Base-by-base conservation (phyloP, 2,888 invertebrate genomes). In the Yponomeuta plumbellus region DNA sequence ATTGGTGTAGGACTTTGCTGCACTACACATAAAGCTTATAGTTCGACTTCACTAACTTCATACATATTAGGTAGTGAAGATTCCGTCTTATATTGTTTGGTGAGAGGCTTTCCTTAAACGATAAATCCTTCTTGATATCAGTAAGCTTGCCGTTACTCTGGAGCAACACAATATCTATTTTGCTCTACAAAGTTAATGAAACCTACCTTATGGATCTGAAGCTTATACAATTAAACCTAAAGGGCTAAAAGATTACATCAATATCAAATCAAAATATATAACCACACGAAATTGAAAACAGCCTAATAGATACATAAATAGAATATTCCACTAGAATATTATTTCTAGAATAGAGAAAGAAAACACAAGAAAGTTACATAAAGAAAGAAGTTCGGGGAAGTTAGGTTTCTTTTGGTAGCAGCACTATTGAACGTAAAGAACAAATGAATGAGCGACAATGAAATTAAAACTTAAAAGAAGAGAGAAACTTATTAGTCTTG, bases 391-490 rank as follows among this genome's bases (percentile, higher is more conserved):
- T 52, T 52, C 44, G 17, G 13, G 3, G 0, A 44, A 11, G 44
- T 44, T 13, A 44, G 13, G 44, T 44, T 44, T 6, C 44, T 44
- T 2, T 8, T 13, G 13, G 13, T 8, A 52, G 17, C 44, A 52
- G 4, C 44, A 52, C 44, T 13, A 52, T 5, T 34, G 44, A 17
- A 59, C 21, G 13, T 21, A 59, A 59, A 59, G 11, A 22, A 59
- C 13, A 64, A 57, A 64, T 64, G 57, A 64, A 64, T 26, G 64
- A 56, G 63, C 69, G 73, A 74, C 70, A 79, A 77, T 75, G 72
- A 73, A 71, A 74, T 71, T 74, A 75, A 73, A 75, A 52, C 44
- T 17, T 52, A 2, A 52, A 52, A 52, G 44, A 52, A 52, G 17
- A 13, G 17, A 13, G 17, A 52, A 52, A 17, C 13, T 52, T 52